Conservation (phyloP, 2,888 invertebrate genomes). For the Dichetophora obliterata region DNA sequence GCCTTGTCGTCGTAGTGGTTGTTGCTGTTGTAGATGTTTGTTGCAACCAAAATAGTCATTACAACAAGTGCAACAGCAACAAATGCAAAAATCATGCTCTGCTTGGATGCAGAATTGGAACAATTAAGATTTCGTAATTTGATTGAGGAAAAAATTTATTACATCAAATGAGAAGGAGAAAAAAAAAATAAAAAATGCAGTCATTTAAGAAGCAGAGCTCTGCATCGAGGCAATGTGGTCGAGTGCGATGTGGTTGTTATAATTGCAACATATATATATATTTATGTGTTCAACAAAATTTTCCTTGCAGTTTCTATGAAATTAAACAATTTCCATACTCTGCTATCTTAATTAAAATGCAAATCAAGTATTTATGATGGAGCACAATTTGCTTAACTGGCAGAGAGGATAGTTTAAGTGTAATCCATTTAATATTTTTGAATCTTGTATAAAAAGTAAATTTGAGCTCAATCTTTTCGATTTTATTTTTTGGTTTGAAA, state of each 20-base stretch:
- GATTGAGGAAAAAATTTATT: slow-evolving; percentile 45
- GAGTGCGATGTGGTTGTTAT: background rate
- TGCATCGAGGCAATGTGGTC: background rate
- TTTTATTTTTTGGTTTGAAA: no score
- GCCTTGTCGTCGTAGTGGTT: slow-evolving; percentile 49
- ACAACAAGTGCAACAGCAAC: slow-evolving; percentile 39
- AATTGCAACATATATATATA: background rate
- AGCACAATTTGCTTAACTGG: no score
- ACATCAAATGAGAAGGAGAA: slow-evolving; percentile 25
- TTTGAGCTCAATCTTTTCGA: no score
- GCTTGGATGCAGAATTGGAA: slow-evolving; percentile 50
- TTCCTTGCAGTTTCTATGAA: background rate
- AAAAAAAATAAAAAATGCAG: background rate
- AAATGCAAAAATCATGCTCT: slow-evolving; percentile 44
- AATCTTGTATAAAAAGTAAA: no score
- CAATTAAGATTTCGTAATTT: slow-evolving; percentile 53
- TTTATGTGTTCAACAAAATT: background rate
- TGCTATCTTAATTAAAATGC: no score
- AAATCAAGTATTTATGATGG: no score
- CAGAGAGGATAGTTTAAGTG: no score
- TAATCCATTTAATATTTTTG: no score
- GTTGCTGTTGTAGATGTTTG: slow-evolving; percentile 27
- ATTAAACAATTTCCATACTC: no score
- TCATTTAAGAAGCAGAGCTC: background rate
- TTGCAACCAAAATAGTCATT: slow-evolving; percentile 28